Percentiles rank a stretch among this genome's conserved stretches.
These are phyloP conservation scores for Odocoileus hemionus DNA, from an alignment of 2,113 vertebrate genomes.

Conservation along the genomic window DNA sequence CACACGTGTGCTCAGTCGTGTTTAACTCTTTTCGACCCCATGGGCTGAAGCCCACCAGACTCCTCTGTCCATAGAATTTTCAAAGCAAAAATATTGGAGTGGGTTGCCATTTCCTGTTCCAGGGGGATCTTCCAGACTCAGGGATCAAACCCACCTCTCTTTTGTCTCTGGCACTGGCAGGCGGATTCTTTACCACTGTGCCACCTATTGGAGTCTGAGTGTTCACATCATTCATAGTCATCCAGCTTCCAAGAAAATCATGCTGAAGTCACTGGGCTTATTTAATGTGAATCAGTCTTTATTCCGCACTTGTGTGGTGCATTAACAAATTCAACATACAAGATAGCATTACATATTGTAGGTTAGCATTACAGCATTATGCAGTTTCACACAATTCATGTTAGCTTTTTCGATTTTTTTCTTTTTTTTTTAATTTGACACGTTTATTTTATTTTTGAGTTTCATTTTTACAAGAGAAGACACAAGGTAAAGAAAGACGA, in stretches of 20 bases:
- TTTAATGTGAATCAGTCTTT: conserved; percentile 85
- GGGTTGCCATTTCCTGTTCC: neutral
- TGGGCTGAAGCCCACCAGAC: neutral
- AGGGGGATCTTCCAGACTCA: neutral
- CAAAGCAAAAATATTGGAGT: neutral
- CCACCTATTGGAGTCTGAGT: neutral
- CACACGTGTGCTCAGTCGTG: fast-evolving
- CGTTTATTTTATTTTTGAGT: conserved; percentile 76
- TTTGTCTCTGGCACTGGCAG: neutral
- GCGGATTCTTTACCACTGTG: neutral
- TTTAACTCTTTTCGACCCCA: neutral
- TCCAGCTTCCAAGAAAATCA: neutral
- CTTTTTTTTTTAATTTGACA: conserved; percentile 71
- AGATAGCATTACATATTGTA: conserved; percentile 86
- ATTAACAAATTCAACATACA: conserved; percentile 90
- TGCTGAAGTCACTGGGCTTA: neutral
- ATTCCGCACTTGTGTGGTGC: conserved; percentile 87
- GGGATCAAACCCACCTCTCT: neutral
- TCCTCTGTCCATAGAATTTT: neutral
- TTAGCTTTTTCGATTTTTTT: conserved; percentile 71
- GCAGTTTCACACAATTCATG: conserved; percentile 80
- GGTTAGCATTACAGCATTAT: conserved; percentile 83
- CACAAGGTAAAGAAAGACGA: conserved; percentile 81
- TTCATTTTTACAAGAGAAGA: conserved; percentile 83
- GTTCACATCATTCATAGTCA: neutral